phyloP scores from a whole-genome alignment of 2,113 vertebrate genomes.

The Rhadina sibilatrix region DNA sequence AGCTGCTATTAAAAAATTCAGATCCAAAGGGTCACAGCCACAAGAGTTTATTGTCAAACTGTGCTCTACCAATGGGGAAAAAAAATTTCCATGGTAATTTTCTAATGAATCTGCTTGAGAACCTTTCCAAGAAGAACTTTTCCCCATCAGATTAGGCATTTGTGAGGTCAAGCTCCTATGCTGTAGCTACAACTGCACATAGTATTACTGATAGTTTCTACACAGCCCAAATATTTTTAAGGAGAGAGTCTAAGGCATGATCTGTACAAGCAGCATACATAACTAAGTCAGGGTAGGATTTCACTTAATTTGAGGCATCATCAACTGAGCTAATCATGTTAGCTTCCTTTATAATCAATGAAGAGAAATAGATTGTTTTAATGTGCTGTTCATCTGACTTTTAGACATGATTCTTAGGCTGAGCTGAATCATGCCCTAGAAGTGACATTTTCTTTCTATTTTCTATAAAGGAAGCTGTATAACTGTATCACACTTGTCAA shows the following conservation, averaged over 20 bases:
- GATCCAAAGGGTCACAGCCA: not conserved
- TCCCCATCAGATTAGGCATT: not conserved
- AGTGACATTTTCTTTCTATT: not conserved
- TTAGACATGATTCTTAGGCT: not conserved
- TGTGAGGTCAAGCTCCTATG: not conserved
- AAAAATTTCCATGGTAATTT: not conserved
- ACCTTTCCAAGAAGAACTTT: not conserved
- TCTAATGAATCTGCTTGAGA: not conserved
- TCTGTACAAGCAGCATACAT: not conserved
- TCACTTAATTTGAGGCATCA: not conserved
- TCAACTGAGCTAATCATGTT: not conserved
- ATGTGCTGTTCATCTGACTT: not conserved
- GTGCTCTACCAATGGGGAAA: not conserved
- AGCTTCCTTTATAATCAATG: not conserved
- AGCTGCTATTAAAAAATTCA: not conserved
- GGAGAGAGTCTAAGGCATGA: not conserved
- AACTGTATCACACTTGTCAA: accelerated
- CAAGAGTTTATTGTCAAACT: not conserved
- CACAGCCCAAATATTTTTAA: not conserved
- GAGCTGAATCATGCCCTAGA: not conserved
- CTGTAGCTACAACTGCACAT: not conserved
- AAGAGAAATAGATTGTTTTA: not conserved
- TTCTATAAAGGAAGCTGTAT: not conserved
- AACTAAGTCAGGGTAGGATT: not conserved
- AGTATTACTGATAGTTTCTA: not conserved